Evolutionary conservation across 2,797 vertebrate species (phyloP).

Genomic region (Helostoma temminkii): DNA sequence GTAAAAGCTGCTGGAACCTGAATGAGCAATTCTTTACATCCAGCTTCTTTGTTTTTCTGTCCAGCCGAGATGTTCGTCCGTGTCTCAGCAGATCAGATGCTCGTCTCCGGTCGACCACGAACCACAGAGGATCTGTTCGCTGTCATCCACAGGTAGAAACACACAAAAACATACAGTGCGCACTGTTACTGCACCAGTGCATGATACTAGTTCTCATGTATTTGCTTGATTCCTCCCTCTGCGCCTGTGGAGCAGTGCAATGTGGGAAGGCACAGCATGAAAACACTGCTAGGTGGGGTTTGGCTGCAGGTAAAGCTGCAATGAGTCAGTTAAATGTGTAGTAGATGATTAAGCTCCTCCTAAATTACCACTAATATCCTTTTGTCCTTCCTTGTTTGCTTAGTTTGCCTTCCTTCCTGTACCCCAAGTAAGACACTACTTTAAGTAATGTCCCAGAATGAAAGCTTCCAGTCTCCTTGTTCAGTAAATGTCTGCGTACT

Average conservation of each 20-base stretch:
- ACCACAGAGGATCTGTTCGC: slow-evolving; percentile 96
- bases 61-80: slow-evolving; percentile 84
- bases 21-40: too few relatives aligned
- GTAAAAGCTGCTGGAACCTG: too few relatives aligned
- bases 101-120: slow-evolving; percentile 83
- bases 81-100: slow-evolving; percentile 80
- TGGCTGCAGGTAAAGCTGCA: slow-evolving; percentile 82
- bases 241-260: slow-evolving; percentile 79
- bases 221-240: slow-evolving; percentile 52
- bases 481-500: background rate
- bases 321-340: slow-evolving; percentile 46
- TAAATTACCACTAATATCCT: background rate
- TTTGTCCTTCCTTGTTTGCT: too few relatives aligned
- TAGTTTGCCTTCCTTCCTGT: background rate
- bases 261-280: slow-evolving; percentile 86
- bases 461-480: background rate
- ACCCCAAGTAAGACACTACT: background rate
- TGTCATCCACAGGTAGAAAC: slow-evolving; percentile 93
- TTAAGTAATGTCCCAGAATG: too few relatives aligned
- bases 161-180: slow-evolving; percentile 68
- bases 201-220: background rate
- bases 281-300: slow-evolving; percentile 76
- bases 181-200: background rate
- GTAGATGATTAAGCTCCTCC: background rate
- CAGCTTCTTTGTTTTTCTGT: slow-evolving; percentile 3